Evolutionary conservation across 2,797 vertebrate genomes (phyloP).

Genomic region (Sebastolobus altivelis): DNA sequence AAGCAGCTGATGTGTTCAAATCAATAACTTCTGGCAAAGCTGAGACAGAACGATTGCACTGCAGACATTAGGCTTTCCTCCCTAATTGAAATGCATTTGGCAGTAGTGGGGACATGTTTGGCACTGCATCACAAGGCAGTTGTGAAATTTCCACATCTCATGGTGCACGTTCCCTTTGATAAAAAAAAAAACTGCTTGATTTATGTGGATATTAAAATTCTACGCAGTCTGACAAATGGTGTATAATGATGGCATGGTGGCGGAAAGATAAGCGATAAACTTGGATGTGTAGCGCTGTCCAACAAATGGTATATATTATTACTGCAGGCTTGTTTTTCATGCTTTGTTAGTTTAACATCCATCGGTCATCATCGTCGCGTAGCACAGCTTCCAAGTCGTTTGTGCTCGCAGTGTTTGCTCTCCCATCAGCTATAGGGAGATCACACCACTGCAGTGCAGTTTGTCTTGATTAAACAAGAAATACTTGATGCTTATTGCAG

Average conservation of each 20-base stretch:
- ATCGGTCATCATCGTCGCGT: constrained; percentile 13
- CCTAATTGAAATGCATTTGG: constrained; percentile 62
- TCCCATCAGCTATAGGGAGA: constrained; percentile 17
- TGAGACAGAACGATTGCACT: constrained; percentile 8
- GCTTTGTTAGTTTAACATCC: constrained; percentile 48
- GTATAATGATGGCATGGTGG: constrained; percentile 31
- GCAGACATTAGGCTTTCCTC: constrained; percentile 31
- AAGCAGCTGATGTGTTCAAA: constrained; percentile 6
- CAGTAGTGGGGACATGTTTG: constrained; percentile 48
- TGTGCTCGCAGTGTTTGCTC: constrained; percentile 23
- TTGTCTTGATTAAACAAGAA: constrained; percentile 49
- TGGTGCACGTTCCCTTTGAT: constrained; percentile 5
- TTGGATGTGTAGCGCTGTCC: constrained; percentile 2
- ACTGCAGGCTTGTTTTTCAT: constrained; percentile 33
- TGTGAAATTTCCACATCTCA: constrained; percentile 46
- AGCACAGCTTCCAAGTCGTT: constrained; percentile 32
- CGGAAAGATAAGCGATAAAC: constrained; percentile 47
- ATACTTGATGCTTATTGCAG: constrained; percentile 19
- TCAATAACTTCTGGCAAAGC: constrained; percentile 13
- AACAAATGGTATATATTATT: constrained; percentile 19
- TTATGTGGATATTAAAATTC: constrained; percentile 49
- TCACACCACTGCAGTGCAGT: constrained; percentile 33
- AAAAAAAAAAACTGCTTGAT: constrained; percentile 29
- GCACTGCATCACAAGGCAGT: constrained; percentile 35
- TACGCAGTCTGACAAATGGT: constrained; percentile 30